Percentiles rank a stretch among this genome's conserved stretches.
Evolutionary conservation across 2,797 vertebrate genomes (phyloP).

Genomic region (Ambastaia sidthimunki): DNA sequence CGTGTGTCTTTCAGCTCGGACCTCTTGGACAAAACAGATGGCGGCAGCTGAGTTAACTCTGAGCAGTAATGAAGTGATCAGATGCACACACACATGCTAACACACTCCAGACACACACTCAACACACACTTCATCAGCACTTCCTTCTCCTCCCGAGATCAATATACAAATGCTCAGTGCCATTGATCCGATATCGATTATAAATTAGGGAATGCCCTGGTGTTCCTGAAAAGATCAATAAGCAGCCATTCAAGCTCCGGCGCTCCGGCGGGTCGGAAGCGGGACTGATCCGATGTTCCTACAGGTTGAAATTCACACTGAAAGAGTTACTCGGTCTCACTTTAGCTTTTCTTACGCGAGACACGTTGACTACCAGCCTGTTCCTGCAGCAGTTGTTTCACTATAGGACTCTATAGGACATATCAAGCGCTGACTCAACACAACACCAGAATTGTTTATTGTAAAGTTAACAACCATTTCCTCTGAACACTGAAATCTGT

Average conservation of each 20-base stretch:
- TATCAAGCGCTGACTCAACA: not conserved
- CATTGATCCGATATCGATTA: constrained; percentile 98
- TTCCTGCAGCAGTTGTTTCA: not conserved
- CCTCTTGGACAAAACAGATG: constrained; percentile 44
- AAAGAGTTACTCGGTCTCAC: constrained; percentile 20
- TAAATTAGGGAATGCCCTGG: constrained; percentile 94
- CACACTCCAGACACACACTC: constrained; percentile 60
- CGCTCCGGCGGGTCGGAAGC: constrained; percentile 52
- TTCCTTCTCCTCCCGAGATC: constrained; percentile 62
- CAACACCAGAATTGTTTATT: not conserved
- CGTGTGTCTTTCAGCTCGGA: constrained; percentile 27
- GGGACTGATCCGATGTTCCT: constrained; percentile 45
- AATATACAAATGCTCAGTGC: constrained; percentile 61
- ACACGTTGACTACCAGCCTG: not conserved
- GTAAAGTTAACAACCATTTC: not conserved
- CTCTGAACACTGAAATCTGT: not conserved
- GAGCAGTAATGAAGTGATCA: constrained; percentile 63
- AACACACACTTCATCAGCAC: constrained; percentile 64
- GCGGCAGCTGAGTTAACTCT: constrained; percentile 53
- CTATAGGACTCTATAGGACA: not conserved
- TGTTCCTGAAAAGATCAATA: constrained; percentile 64
- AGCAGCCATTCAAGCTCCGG: constrained; percentile 56
- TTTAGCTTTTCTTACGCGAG: constrained; percentile 9
- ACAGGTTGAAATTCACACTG: constrained; percentile 43
- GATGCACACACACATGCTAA: constrained; percentile 63